Percentiles rank a stretch among this genome's conserved stretches.
Evolutionary conservation across 2,888 invertebrate genomes (phyloP).

Genomic region (Diploptera punctata): DNA sequence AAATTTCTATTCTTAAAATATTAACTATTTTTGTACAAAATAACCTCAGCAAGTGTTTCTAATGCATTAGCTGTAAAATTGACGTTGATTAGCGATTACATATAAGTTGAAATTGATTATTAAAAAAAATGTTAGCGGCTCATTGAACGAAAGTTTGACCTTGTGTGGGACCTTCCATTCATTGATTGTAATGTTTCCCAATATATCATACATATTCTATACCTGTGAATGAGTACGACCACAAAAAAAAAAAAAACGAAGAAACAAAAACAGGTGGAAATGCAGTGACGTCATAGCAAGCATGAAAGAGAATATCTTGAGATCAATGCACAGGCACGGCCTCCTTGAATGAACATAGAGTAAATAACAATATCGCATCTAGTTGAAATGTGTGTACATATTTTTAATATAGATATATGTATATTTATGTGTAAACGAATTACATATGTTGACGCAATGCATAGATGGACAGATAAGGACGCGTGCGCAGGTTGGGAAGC

Average conservation of each 20-base stretch:
- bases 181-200: background rate
- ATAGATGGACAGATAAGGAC: constrained; percentile 13
- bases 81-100: too few relatives aligned
- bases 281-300: background rate
- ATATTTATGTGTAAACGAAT: background rate
- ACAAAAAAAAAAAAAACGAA: too few relatives aligned
- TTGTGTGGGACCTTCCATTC: too few relatives aligned
- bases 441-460: constrained; percentile 18
- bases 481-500: background rate
- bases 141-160: too few relatives aligned
- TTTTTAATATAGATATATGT: background rate
- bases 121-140: too few relatives aligned
- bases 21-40: too few relatives aligned
- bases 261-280: constrained; percentile 13
- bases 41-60: too few relatives aligned
- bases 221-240: constrained; percentile 1
- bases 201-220: background rate
- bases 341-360: background rate
- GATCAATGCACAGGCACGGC: background rate
- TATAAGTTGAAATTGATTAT: too few relatives aligned
- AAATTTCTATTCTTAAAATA: too few relatives aligned
- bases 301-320: background rate
- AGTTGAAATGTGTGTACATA: too few relatives aligned
- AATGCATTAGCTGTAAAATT: too few relatives aligned
- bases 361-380: constrained; percentile 18